These are phyloP conservation scores for Anoplophora glabripennis DNA, from an alignment of 1,140 invertebrate species.

Conservation along the genomic window DNA sequence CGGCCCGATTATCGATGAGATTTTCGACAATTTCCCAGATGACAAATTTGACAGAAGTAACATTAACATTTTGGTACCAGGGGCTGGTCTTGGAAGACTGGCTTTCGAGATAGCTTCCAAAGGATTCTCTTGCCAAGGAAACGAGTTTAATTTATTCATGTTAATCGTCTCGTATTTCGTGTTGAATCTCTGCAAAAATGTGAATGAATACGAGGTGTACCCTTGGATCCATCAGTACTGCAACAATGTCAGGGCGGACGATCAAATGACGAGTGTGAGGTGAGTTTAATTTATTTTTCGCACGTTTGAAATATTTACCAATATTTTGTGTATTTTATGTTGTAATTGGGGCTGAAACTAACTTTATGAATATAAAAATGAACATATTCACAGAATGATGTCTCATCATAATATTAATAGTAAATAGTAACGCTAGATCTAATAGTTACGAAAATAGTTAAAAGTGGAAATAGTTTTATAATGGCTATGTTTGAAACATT, in stretches of 20 bases:
- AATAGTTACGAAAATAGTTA: no score
- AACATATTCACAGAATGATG: no score
- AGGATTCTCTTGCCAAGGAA: slow-evolving; percentile 92
- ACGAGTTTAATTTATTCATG: slow-evolving; percentile 98
- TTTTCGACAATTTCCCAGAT: slow-evolving; percentile 70
- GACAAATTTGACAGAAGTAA: slow-evolving; percentile 53
- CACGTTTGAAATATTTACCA: no score
- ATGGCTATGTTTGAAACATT: no score
- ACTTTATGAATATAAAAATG: no score
- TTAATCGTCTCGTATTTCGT: slow-evolving; percentile 94
- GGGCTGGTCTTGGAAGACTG: slow-evolving; percentile 89
- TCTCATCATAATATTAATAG: no score
- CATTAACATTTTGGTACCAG: slow-evolving; percentile 86
- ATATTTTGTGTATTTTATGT: no score
- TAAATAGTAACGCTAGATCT: no score
- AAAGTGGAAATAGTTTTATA: no score
- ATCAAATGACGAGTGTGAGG: slow-evolving; percentile 73
- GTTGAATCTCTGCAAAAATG: slow-evolving; percentile 75
- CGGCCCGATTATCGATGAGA: slow-evolving; percentile 83
- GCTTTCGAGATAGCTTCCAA: slow-evolving; percentile 88
- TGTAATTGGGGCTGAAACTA: no score
- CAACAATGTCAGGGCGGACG: slow-evolving; percentile 77
- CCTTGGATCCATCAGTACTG: slow-evolving; percentile 94
- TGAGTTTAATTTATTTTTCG: no score
- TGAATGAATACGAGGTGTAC: slow-evolving; percentile 67